Percentiles rank a stretch among this genome's conserved stretches.
Evolutionary conservation across 92 coral and sea anemone genomes (phyloP).

Genomic region (Epizoanthus scotinus): DNA sequence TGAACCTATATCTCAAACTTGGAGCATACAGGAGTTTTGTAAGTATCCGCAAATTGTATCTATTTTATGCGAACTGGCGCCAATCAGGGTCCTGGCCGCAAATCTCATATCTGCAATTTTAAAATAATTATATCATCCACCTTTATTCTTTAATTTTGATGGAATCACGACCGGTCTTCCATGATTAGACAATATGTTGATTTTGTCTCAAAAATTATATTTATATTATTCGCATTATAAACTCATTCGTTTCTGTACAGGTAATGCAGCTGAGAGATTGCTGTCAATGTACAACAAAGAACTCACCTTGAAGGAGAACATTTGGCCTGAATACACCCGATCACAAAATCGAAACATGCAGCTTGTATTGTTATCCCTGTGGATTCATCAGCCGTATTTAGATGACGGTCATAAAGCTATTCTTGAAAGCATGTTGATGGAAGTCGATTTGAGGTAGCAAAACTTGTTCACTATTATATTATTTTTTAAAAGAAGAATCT

Average conservation of each 20-base stretch:
- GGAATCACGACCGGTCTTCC: no score
- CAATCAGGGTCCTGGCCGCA: no score
- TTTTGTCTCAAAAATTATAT: background rate
- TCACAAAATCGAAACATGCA: slow-evolving; percentile 73
- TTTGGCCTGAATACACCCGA: slow-evolving; percentile 67
- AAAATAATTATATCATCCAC: no score
- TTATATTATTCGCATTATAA: background rate
- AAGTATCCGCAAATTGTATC: slow-evolving; percentile 42
- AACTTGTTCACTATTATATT: no score
- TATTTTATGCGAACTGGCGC: background rate
- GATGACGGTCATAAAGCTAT: slow-evolving; percentile 61
- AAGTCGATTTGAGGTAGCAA: slow-evolving; percentile 69
- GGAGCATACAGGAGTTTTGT: slow-evolving; percentile 82
- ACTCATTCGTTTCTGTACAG: slow-evolving; percentile 31
- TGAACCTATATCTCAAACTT: slow-evolving; percentile 68
- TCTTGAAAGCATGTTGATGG: slow-evolving; percentile 87
- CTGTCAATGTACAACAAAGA: slow-evolving; percentile 68
- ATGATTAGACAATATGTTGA: background rate
- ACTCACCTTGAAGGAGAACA: slow-evolving; percentile 77
- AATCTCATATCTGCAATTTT: no score
- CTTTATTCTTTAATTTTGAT: no score
- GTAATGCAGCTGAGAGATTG: slow-evolving; percentile 70
- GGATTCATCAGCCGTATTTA: slow-evolving; percentile 92
- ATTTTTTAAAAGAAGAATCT: no score
- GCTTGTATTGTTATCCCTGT: slow-evolving; percentile 81